Percentiles rank a stretch among this genome's conserved stretches.
phyloP scores from a whole-genome alignment of 2,888 invertebrate species.

The Julus scanicus region DNA sequence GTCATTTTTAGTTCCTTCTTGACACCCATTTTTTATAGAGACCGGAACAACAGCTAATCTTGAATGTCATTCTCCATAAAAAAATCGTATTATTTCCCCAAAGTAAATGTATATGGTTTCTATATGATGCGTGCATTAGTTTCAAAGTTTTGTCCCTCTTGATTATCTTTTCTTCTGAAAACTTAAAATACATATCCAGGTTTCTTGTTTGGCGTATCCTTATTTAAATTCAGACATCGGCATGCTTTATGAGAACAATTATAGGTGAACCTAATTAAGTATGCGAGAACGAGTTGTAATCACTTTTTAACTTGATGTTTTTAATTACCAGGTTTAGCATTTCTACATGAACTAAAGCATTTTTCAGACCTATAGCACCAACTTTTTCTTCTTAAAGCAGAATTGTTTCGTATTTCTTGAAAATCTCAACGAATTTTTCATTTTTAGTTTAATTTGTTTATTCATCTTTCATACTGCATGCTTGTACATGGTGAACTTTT shows the following conservation, averaged over 20 bases:
- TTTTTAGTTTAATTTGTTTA: too few species aligned
- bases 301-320: neutral
- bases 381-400: too few species aligned
- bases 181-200: neutral
- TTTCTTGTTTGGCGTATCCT: neutral
- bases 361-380: too few species aligned
- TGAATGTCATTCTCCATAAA: neutral
- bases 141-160: neutral
- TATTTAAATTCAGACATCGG: neutral
- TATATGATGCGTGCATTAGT: neutral
- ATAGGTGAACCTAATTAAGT: neutral
- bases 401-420: too few species aligned
- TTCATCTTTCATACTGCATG: neutral
- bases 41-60: constrained; percentile 16
- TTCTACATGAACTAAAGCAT: neutral
- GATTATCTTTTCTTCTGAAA: neutral
- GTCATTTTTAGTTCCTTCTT: constrained; percentile 22
- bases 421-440: too few species aligned
- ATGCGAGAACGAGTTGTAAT: neutral
- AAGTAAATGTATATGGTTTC: neutral
- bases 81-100: neutral
- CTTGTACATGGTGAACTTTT: neutral
- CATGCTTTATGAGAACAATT: neutral
- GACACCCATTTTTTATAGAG: neutral
- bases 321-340: neutral